Base-by-base conservation (phyloP, 2,888 invertebrate genomes). In the Isotomurus palustris region DNA sequence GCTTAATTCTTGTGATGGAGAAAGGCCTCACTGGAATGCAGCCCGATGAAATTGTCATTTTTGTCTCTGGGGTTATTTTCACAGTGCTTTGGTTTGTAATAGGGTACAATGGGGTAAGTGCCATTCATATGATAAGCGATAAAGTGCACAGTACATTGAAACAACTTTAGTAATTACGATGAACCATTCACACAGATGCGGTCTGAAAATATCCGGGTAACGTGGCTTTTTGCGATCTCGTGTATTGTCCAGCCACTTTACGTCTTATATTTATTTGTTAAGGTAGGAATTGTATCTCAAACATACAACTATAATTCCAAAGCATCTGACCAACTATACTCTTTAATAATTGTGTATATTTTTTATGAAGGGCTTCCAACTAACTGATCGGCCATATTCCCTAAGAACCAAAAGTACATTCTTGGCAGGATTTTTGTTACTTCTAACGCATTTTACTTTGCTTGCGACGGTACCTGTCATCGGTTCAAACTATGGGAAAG, bases 401-500 rank as follows among this genome's bases (percentile, higher is more conserved):
- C 44, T 65, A 8, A 56, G 67, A 5, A 67, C 51, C 25, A 48
- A 53, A n/a, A 40, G 54, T 24, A 49, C 60, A 32, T 65, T 58
- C 35, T 50, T 65, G 24, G 58, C 66, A 10, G 64, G 60, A 21
- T 35, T 8, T 14, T 49, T 59, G 4, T 47, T 63, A 17, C 47
- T 62, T 1, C 2, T 59, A 2, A 52, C 67, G 6, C 68, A 68
- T 38, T 68, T 68, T 40, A 60, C 58, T 29, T 56, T 68, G 5
- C 45, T 68, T 2, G 65, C 65, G 3, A 48, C 57, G 2, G 17
- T 65, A 28, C 38, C 44, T n/a, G 32, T 60, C 2, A 64, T 68
- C 6, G 49, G 58, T n/a, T 62, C 57, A 29, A 67, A 68, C 50
- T 68, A 62, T 47, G 64, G 62, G 10, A 62, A 64, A 19, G 68